These are phyloP conservation scores for Pangasianodon gigas DNA, from an alignment of 2,113 vertebrate species.

Conservation along the genomic window DNA sequence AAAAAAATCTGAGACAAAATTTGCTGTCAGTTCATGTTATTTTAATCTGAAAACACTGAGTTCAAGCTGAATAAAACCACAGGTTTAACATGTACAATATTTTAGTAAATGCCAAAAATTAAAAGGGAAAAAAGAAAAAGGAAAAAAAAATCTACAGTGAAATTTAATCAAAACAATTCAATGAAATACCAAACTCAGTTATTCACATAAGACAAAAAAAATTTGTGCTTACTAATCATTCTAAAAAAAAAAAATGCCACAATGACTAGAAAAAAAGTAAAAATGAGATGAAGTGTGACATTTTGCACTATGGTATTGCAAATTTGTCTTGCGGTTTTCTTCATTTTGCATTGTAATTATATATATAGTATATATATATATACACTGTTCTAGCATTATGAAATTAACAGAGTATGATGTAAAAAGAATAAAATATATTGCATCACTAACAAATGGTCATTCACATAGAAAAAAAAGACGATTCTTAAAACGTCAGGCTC, in stretches of 20 bases:
- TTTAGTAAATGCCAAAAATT: constrained; percentile 82
- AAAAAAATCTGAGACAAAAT: background rate
- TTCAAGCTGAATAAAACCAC: constrained; percentile 92
- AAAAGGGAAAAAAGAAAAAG: constrained; percentile 37
- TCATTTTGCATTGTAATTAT: constrained; percentile 58
- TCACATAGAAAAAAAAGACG: constrained; percentile 53
- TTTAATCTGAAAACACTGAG: constrained; percentile 92
- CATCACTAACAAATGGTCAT: constrained; percentile 60
- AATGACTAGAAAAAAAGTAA: constrained; percentile 42
- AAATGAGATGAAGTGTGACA: constrained; percentile 32
- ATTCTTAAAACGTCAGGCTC: constrained; percentile 58
- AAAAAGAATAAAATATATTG: constrained; percentile 58
- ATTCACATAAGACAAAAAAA: constrained; percentile 73
- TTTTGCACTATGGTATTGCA: constrained; percentile 48
- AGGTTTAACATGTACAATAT: constrained; percentile 86
- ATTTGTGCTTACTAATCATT: constrained; percentile 54
- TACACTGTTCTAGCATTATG: constrained; percentile 62
- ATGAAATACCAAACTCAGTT: constrained; percentile 69
- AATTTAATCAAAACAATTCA: constrained; percentile 62
- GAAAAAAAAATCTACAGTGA: constrained; percentile 61
- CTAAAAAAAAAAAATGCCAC: constrained; percentile 58
- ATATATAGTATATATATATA: constrained; percentile 31
- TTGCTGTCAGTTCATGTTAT: constrained; percentile 68
- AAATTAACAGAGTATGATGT: constrained; percentile 61
- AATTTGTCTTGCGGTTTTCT: constrained; percentile 49